phyloP scores from a whole-genome alignment of 2,888 invertebrate genomes.

The Lasioglossum zephyrum region DNA sequence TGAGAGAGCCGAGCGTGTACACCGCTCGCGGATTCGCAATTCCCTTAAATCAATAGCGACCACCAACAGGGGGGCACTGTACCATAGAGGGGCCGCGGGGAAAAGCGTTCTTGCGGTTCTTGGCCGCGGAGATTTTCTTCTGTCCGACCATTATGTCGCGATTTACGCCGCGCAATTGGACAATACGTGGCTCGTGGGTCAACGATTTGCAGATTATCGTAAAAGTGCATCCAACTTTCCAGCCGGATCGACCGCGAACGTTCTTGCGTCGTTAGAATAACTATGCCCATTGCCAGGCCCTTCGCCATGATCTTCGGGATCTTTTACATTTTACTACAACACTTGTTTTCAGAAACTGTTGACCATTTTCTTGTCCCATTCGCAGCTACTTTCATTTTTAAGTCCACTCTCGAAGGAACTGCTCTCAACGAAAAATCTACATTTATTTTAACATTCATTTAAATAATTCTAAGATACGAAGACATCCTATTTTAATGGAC shows the following conservation, averaged over 20 bases:
- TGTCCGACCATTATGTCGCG: slow-evolving; percentile 35
- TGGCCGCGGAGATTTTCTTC: slow-evolving; percentile 52
- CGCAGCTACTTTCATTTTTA: not conserved
- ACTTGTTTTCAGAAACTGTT: not conserved
- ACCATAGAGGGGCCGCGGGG: not conserved
- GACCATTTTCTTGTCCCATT: not conserved
- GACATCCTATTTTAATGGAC: no score
- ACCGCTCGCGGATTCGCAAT: slow-evolving; percentile 49
- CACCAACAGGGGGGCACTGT: not conserved
- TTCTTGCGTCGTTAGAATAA: slow-evolving; percentile 9
- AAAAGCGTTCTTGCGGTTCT: slow-evolving; percentile 40
- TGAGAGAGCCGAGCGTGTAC: slow-evolving; percentile 51
- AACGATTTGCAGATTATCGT: slow-evolving; percentile 51
- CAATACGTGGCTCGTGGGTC: slow-evolving; percentile 57
- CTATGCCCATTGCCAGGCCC: not conserved
- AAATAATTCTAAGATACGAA: no score
- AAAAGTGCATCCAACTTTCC: slow-evolving; percentile 28
- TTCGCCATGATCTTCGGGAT: not conserved
- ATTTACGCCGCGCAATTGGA: slow-evolving; percentile 47
- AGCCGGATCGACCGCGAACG: slow-evolving; percentile 21
- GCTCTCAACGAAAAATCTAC: not conserved
- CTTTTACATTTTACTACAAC: no score
- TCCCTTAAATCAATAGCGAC: slow-evolving; percentile 53
- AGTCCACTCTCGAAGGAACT: not conserved
- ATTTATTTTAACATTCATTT: no score